Evolutionary conservation across 2,888 invertebrate genomes (phyloP).

Genomic region (Idaea dimidiata): DNA sequence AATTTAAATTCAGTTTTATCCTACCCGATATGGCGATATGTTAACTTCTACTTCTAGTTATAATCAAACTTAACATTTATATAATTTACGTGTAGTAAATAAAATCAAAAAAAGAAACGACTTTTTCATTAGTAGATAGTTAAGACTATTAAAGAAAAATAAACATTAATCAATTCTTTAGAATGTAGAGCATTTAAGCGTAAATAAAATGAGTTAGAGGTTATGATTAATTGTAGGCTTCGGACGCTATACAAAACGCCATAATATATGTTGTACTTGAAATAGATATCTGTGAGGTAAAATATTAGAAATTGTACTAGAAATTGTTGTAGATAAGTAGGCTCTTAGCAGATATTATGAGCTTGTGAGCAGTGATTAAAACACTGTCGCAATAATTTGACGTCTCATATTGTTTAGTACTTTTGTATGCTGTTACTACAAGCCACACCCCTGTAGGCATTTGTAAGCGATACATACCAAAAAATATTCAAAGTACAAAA

Average conservation of each 20-base stretch:
- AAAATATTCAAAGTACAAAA: too few species aligned
- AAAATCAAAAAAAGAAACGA: background rate
- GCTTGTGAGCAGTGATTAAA: background rate
- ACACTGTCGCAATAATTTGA: background rate
- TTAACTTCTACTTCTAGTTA: too few species aligned
- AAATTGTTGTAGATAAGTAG: background rate
- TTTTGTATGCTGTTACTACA: too few species aligned
- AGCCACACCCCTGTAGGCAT: too few species aligned
- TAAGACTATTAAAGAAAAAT: conserved; percentile 10
- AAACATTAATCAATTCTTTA: conserved; percentile 28
- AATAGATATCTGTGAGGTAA: background rate
- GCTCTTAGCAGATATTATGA: background rate
- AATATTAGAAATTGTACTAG: background rate
- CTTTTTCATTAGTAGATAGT: background rate
- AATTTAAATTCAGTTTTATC: too few species aligned
- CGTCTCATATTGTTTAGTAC: too few species aligned
- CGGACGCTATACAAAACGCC: conserved; percentile 25
- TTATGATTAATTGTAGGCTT: conserved; percentile 47
- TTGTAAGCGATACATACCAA: too few species aligned
- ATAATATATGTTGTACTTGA: conserved; percentile 8
- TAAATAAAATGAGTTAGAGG: conserved; percentile 40
- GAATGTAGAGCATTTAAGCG: conserved; percentile 18
- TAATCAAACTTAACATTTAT: too few species aligned
- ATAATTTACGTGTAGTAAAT: too few species aligned
- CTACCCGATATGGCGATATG: too few species aligned